phyloP scores from a whole-genome alignment of 2,113 vertebrate genomes.

The Odocoileus hemionus region DNA sequence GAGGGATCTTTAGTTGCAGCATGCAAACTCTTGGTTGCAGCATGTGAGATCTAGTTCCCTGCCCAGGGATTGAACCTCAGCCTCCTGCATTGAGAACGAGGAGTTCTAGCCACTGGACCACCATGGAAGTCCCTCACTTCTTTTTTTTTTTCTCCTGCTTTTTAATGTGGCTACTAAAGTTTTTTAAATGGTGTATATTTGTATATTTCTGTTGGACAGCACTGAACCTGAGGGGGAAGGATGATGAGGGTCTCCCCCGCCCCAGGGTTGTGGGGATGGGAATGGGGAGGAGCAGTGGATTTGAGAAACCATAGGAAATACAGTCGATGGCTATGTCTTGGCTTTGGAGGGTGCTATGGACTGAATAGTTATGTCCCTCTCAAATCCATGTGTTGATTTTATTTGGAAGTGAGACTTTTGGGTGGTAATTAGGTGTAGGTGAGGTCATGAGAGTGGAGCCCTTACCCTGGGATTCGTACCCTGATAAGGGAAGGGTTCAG shows the following conservation, averaged over 20 bases:
- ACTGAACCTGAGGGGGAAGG: not conserved
- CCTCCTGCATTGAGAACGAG: not conserved
- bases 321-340: not conserved
- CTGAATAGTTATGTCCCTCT: not conserved
- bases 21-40: not conserved
- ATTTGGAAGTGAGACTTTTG: not conserved
- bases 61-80: not conserved
- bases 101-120: not conserved
- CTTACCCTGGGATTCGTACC: not conserved
- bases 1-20: not conserved
- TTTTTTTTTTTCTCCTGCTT: not conserved
- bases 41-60: not conserved
- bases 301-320: not conserved
- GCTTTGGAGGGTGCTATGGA: not conserved
- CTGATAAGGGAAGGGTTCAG: not conserved
- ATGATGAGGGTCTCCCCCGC: not conserved
- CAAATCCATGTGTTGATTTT: not conserved
- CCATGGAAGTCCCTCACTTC: not conserved
- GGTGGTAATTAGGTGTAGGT: not conserved
- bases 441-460: not conserved
- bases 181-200: not conserved
- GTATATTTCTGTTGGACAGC: not conserved
- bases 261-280: not conserved
- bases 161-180: not conserved
- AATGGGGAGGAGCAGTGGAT: not conserved